Evolutionary conservation across 2,113 vertebrate genomes (phyloP), one percentile per base, ranked within the genome.

Genomic region (Nothocercus julius): DNA sequence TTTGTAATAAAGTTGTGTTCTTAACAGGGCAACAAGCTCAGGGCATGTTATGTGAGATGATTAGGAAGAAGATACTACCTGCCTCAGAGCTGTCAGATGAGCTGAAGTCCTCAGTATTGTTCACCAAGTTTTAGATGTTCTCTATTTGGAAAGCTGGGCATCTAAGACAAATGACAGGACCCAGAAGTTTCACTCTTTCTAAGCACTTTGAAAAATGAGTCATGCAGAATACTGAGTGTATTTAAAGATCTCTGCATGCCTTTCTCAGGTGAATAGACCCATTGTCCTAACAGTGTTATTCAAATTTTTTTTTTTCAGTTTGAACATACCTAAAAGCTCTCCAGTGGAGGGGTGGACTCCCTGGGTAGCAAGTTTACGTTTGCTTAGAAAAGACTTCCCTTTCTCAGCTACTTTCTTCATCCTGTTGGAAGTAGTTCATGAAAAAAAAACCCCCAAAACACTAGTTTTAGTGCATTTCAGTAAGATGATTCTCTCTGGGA

Each of bases 401-500:
- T 80, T 61, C 91, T 79, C 47, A 32, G 74, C 79, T 56, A 64
- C 7, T 49, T 91, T 91, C 75, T 82, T 79, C 22, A 73, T 87
- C 82, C 17, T 82, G 2, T 44, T 95, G 78, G 58, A 85, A 87
- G 32, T 21, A 82, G 70, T 76, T 92, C 74, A 76, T 87, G 78
- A 75, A 63, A 92, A 92, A 58, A 56, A 18, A 47, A 45, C 9
- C 36, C 13, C 22, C 74, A 19, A 49, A 49, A 24, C 21, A 82
- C 62, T 40, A 51, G 67, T 51, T 62, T 92, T 82, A 75, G 56
- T 75, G 81, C 73, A 84, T 84, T 94, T 93, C 90, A 90, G 25
- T 79, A 82, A 90, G 47, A 84, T 72, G 81, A 86, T 84, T 95
- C 77, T 93, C 64, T 82, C 38, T 68, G 73, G 62, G 83, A 79